These are phyloP conservation scores for Labrus mixtus DNA, from an alignment of 2,113 vertebrate species.

Conservation along the genomic window DNA sequence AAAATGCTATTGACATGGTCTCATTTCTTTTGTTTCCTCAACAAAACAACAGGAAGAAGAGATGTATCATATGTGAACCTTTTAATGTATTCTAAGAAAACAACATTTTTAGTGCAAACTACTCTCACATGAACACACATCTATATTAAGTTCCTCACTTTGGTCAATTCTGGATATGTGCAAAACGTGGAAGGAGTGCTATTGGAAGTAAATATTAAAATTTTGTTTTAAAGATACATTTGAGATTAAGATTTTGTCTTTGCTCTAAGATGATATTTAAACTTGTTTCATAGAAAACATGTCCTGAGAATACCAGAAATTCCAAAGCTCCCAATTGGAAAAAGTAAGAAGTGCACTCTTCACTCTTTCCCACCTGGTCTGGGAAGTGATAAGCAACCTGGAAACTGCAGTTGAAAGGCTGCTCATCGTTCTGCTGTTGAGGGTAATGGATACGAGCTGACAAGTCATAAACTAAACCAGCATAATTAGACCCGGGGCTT, in stretches of 20 bases:
- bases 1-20: neutral
- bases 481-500: conserved; percentile 72
- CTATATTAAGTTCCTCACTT: no score
- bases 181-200: no score
- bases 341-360: conserved; percentile 52
- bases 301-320: neutral
- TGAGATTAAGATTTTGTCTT: no score
- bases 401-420: conserved; percentile 70
- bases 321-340: neutral
- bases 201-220: no score
- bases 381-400: conserved; percentile 63
- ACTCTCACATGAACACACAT: no score
- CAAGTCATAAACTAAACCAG: conserved; percentile 70
- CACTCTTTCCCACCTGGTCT: conserved; percentile 73
- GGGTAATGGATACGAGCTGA: conserved; percentile 71
- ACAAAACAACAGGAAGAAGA: neutral
- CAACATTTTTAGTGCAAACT: neutral
- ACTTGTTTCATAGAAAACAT: no score
- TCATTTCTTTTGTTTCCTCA: no score
- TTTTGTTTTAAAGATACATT: no score
- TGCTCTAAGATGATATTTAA: no score
- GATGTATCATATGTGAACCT: neutral
- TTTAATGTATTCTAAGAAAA: neutral
- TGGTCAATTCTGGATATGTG: no score
- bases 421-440: conserved; percentile 18